A percentile compares a stretch with the other conserved stretches of the same genome.
phyloP scores from a whole-genome alignment of 1,140 invertebrate genomes.

The Drosophila melanogaster region DNA sequence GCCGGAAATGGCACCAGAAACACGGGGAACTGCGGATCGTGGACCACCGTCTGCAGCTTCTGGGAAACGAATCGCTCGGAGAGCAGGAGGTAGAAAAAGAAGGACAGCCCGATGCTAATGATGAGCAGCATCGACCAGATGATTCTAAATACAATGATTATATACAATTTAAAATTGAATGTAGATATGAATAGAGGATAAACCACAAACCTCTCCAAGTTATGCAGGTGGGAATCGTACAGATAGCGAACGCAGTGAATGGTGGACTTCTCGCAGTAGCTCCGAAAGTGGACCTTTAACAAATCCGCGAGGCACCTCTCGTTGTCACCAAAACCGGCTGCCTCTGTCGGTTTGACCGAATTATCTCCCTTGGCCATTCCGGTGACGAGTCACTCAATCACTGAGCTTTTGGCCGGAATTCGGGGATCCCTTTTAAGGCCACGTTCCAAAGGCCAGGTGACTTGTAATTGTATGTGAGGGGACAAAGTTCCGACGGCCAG shows the following conservation, averaged over 20 bases:
- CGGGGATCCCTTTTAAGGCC: conserved; percentile 31
- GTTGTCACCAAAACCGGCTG: background rate
- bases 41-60: conserved; percentile 86
- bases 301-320: conserved; percentile 53
- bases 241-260: conserved; percentile 75
- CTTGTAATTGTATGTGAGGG: conserved; percentile 37
- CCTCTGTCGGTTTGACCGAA: background rate
- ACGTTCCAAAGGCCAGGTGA: background rate
- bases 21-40: conserved; percentile 88
- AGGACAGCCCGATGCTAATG: conserved; percentile 53
- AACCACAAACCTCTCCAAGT: conserved; percentile 55
- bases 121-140: conserved; percentile 64
- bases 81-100: conserved; percentile 59
- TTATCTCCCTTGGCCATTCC: conserved; percentile 51
- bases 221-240: conserved; percentile 67
- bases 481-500: conserved; percentile 2
- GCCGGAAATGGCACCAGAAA: conserved; percentile 89
- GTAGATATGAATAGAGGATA: no score
- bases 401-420: conserved; percentile 1
- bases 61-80: conserved; percentile 66
- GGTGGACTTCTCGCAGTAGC: conserved; percentile 73
- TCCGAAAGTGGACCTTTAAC: conserved; percentile 56
- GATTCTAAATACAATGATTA: conserved; percentile 21
- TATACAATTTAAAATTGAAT: no score
- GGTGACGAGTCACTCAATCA: conserved; percentile 24